phyloP scores from a whole-genome alignment of 2,113 vertebrate species.

The Origma solitaria region DNA sequence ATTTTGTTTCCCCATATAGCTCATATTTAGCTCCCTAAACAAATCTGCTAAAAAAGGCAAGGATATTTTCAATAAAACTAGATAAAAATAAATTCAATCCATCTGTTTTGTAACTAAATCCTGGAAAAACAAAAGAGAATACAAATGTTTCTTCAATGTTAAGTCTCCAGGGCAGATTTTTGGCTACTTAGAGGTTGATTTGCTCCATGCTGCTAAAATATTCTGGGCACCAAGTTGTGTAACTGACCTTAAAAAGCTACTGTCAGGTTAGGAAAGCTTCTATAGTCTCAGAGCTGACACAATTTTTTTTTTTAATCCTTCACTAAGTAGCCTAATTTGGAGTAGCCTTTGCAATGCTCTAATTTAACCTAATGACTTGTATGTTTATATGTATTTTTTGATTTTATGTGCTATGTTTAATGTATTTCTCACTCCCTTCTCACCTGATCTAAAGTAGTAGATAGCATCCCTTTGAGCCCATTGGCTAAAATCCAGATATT shows the following conservation, averaged over 20 bases:
- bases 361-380: neutral
- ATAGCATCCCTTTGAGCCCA: neutral
- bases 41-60: slow-evolving; percentile 1
- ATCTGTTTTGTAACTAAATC: neutral
- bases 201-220: neutral
- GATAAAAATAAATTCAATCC: slow-evolving; percentile 14
- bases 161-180: neutral
- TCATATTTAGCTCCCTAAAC: neutral
- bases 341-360: neutral
- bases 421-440: neutral
- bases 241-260: neutral
- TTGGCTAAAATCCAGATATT: neutral
- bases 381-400: neutral
- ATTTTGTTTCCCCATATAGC: neutral
- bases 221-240: neutral
- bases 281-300: neutral
- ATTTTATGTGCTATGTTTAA: neutral
- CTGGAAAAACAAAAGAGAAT: neutral
- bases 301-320: neutral
- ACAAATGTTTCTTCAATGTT: slow-evolving; percentile 9
- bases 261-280: neutral
- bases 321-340: neutral
- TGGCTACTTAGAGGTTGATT: neutral
- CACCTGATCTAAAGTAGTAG: neutral
- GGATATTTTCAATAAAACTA: slow-evolving; percentile 6